Evolutionary conservation across 2,888 invertebrate genomes (phyloP), one percentile per base, ranked within the genome.

Genomic region (Orchestes rusci): DNA sequence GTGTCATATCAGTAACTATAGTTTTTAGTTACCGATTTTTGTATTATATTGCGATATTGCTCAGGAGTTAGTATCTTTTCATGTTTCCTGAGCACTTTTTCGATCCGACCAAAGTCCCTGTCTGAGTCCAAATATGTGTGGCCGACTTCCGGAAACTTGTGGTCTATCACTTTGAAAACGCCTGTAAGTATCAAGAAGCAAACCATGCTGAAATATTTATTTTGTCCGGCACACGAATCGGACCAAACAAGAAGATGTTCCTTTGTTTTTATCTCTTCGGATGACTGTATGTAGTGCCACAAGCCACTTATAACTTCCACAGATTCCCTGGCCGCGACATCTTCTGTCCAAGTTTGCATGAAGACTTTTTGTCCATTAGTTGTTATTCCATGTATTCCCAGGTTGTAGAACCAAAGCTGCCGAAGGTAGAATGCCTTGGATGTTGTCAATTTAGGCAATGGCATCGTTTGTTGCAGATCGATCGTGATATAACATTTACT

Each of bases 71-170:
- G n/a, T n/a, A n/a, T n/a, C n/a, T n/a, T n/a, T n/a, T n/a, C n/a
- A n/a, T n/a, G n/a, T 47, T 56, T 58, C 27, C 57, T 39, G 23
- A 61, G 32, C 33, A 51, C 48, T 47, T 60, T 61, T 54, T 61
- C 58, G 18, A 59, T 57, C 28, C 51, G 45, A 32, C 57, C 59
- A 55, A 30, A 30, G 13, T 30, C 31, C 12, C 31, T 30, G 12
- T 30, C n/a, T n/a, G n/a, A 8, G 19, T 47, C 43, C 37, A 47
- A 43, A 27, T 43, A 50, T 17, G 32, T 47, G 18, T 47, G 57
- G n/a, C 59, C 60, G 15, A 60, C 60, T 45, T 57, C 58, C 4
- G 60, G 58, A 54, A 58, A 59, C 48, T 61, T 59, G 47, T 60
- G 58, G 29, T 58, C 57, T 15, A 57, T 55, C 16, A 40, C 46